Conservation (phyloP, 2,888 invertebrate species). For the Leptinotarsa juncta region DNA sequence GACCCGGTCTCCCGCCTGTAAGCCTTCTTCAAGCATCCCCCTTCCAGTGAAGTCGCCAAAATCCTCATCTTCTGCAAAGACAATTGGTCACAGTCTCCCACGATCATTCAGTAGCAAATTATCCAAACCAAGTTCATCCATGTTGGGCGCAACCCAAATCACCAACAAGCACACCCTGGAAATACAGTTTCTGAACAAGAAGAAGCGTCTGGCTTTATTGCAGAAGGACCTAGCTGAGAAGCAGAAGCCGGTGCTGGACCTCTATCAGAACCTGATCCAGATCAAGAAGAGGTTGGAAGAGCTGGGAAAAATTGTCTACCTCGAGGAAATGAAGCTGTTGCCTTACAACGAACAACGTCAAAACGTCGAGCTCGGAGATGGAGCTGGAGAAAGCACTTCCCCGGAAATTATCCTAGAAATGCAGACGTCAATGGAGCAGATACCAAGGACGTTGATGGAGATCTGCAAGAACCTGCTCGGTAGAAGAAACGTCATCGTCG, state of each 20-base stretch:
- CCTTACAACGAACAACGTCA: conserved; percentile 35
- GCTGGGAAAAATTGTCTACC: conserved; percentile 56
- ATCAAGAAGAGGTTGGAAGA: conserved; percentile 61
- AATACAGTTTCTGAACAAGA: conserved; percentile 61
- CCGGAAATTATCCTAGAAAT: conserved; percentile 52
- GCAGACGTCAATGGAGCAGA: conserved; percentile 58
- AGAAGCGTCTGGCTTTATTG: conserved; percentile 56
- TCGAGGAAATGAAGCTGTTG: conserved; percentile 57
- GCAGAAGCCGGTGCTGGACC: conserved; percentile 60
- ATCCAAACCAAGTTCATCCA: conserved; percentile 35
- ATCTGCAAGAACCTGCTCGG: conserved; percentile 58
- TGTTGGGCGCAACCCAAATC: conserved; percentile 33
- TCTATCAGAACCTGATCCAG: conserved; percentile 59
- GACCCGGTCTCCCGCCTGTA: conserved; percentile 15
- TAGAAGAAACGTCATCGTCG: conserved; percentile 55
- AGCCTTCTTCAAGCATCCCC: conserved; percentile 46
- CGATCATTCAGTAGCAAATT: conserved; percentile 27
- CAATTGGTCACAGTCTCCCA: conserved; percentile 32
- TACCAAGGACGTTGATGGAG: conserved; percentile 57
- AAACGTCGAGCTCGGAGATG: conserved; percentile 17
- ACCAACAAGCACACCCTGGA: conserved; percentile 57
- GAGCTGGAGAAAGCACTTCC: conserved; percentile 44
- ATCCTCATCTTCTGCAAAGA: conserved; percentile 33
- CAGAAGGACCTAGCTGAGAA: conserved; percentile 59
- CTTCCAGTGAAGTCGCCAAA: conserved; percentile 46